Percentiles rank a stretch among this genome's conserved stretches.
Conservation (phyloP, 2,113 vertebrate genomes). For the Tringa solitaria region DNA sequence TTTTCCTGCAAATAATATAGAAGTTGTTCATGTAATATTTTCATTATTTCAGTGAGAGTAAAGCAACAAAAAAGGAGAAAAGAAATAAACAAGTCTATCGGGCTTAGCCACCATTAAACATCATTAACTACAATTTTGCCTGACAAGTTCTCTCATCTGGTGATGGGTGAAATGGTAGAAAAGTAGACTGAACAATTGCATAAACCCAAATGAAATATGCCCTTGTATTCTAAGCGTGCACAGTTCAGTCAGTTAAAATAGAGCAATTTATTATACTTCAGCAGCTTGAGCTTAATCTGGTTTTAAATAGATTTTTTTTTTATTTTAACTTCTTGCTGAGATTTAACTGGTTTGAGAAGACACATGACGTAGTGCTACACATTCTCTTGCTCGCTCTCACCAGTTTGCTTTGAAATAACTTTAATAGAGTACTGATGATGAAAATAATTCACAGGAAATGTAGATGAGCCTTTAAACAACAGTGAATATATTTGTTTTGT, state of each 20-base stretch:
- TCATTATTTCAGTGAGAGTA: conserved; percentile 70
- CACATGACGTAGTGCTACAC: conserved; percentile 36
- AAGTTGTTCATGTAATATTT: conserved; percentile 68
- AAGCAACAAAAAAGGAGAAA: conserved; percentile 63
- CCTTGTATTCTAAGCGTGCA: conserved; percentile 62
- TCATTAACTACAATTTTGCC: conserved; percentile 72
- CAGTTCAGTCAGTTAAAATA: conserved; percentile 71
- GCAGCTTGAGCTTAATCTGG: conserved; percentile 60
- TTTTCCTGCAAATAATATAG: conserved; percentile 66
- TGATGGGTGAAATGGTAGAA: conserved; percentile 66
- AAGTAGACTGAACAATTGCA: conserved; percentile 67
- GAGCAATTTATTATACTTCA: conserved; percentile 68
- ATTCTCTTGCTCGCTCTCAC: not conserved
- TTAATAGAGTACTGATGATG: conserved; percentile 36
- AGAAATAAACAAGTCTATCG: conserved; percentile 58
- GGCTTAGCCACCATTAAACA: conserved; percentile 69
- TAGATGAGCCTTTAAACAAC: conserved; percentile 51
- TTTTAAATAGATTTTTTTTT: conserved; percentile 65
- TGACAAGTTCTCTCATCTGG: conserved; percentile 70
- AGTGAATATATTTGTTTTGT: conserved; percentile 50
- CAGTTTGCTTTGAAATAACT: conserved; percentile 61
- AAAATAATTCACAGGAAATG: conserved; percentile 58
- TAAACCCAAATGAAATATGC: conserved; percentile 70
- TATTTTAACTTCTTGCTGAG: conserved; percentile 57
- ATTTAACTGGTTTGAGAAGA: conserved; percentile 62